Evolutionary conservation across 2,113 vertebrate genomes (phyloP).

Genomic region (Empidonax traillii): DNA sequence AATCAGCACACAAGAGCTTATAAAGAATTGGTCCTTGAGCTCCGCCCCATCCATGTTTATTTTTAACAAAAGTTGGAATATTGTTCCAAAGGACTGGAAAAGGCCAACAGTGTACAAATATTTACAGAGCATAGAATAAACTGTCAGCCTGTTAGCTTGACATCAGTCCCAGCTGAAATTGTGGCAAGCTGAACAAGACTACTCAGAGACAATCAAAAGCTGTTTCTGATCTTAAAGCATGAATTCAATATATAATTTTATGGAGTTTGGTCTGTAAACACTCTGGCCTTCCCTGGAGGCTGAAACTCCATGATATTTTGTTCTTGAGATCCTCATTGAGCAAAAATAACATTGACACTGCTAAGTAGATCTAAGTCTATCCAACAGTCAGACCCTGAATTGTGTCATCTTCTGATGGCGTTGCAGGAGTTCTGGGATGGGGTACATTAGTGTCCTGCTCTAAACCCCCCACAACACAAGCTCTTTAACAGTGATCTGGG

Average conservation of each 20-base stretch:
- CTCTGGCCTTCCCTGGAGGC: not conserved
- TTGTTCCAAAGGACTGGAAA: constrained; percentile 48
- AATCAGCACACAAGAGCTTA: not conserved
- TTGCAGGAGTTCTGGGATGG: not conserved
- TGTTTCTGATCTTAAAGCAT: not conserved
- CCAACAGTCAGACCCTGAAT: not conserved
- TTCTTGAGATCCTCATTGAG: not conserved
- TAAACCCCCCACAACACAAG: not conserved
- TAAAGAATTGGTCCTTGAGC: not conserved
- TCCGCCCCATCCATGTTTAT: constrained; percentile 3
- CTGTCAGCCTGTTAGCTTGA: constrained; percentile 60
- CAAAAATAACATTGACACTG: not conserved
- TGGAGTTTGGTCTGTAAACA: not conserved
- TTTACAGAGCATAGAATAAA: constrained; percentile 60
- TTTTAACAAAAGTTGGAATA: constrained; percentile 59
- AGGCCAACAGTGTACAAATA: constrained; percentile 63
- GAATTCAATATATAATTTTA: not conserved
- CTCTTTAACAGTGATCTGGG: not conserved
- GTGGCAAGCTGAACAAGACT: constrained; percentile 11
- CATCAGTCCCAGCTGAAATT: constrained; percentile 38
- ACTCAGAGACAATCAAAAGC: constrained; percentile 28
- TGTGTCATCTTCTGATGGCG: not conserved
- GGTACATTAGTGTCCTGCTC: not conserved
- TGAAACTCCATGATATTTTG: not conserved
- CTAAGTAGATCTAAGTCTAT: not conserved